Evolutionary conservation across 1,140 invertebrate genomes (phyloP).

Genomic region (Lordiphosa collinella): DNA sequence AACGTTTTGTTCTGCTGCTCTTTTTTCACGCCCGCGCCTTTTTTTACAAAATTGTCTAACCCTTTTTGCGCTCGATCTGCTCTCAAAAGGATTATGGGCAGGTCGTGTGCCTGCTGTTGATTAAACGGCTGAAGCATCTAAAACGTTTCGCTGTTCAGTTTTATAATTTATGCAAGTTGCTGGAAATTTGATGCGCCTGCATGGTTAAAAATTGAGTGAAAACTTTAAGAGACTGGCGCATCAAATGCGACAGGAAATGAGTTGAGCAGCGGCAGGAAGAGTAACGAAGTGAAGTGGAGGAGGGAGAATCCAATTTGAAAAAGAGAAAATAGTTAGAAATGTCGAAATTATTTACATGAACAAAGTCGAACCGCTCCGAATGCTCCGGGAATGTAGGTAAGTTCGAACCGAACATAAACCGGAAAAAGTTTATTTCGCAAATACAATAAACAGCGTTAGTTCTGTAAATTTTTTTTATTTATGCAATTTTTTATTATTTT

Average conservation of each 20-base stretch:
- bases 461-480: too few relatives aligned
- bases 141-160: conserved; percentile 14
- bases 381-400: too few relatives aligned
- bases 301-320: neutral
- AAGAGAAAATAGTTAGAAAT: too few relatives aligned
- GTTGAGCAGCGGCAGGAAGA: neutral
- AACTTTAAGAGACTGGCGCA: conserved; percentile 16
- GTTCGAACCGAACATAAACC: too few relatives aligned
- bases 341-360: too few relatives aligned
- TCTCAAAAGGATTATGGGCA: conserved; percentile 51
- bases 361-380: too few relatives aligned
- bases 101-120: conserved; percentile 68
- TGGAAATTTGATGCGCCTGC: conserved; percentile 63
- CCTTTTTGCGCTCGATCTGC: conserved; percentile 60
- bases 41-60: conserved; percentile 22
- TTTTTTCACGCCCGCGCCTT: conserved; percentile 68
- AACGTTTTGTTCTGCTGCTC: conserved; percentile 52
- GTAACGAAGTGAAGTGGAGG: neutral
- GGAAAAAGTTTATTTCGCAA: too few relatives aligned
- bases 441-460: too few relatives aligned
- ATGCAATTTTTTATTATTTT: too few relatives aligned
- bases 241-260: conserved; percentile 10
- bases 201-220: conserved; percentile 49
- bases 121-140: conserved; percentile 52
- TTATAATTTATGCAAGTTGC: conserved; percentile 71